phyloP scores from a whole-genome alignment of 2,113 vertebrate species.

The Atrichornis clamosus region DNA sequence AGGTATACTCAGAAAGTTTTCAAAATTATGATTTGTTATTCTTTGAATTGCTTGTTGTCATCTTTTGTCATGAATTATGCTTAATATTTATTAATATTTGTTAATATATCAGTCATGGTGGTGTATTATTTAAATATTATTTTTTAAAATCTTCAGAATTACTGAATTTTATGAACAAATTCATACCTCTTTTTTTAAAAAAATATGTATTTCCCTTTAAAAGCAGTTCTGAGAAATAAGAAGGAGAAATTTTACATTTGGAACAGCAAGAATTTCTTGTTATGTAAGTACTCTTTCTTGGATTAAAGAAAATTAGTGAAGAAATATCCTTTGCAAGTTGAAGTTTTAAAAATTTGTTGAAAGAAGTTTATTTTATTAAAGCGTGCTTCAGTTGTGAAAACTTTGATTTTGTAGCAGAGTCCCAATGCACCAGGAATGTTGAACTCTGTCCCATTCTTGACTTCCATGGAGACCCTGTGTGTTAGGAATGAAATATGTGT shows the following conservation, averaged over 20 bases:
- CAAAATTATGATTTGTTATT: background rate
- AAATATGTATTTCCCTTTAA: background rate
- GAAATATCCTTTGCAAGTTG: constrained; percentile 42
- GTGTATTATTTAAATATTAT: background rate
- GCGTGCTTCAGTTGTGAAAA: constrained; percentile 18
- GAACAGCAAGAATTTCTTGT: constrained; percentile 33
- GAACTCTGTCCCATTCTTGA: background rate
- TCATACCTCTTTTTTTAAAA: background rate
- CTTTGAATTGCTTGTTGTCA: background rate
- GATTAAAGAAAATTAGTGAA: constrained; percentile 37
- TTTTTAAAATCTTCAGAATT: background rate
- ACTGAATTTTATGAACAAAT: background rate
- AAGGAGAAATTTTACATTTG: background rate
- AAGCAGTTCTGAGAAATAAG: background rate
- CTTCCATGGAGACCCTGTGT: background rate
- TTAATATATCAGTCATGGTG: background rate
- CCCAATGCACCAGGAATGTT: constrained; percentile 17
- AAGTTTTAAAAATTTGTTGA: constrained; percentile 56
- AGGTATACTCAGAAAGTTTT: background rate
- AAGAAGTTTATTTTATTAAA: background rate
- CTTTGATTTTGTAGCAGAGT: constrained; percentile 39
- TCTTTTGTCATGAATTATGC: background rate
- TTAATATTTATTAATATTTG: background rate
- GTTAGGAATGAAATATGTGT: background rate
- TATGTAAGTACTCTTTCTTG: constrained; percentile 31